These are phyloP conservation scores for Saccostrea glomerata DNA, from an alignment of 1,140 invertebrate species.

Conservation along the genomic window DNA sequence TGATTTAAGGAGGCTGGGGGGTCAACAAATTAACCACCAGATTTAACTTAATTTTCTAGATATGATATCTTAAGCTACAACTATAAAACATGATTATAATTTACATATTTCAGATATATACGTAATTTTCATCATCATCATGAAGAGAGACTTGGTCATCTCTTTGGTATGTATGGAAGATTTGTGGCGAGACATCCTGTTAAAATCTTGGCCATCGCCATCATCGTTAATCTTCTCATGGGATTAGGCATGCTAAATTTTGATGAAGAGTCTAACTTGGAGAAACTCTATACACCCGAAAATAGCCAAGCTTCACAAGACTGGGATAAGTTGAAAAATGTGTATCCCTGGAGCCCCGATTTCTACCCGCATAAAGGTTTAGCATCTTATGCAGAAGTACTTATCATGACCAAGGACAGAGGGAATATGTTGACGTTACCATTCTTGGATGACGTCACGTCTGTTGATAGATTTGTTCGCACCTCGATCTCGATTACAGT, in stretches of 20 bases:
- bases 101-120: not conserved
- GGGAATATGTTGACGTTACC: constrained; percentile 27
- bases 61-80: too few species aligned
- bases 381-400: constrained; percentile 25
- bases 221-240: constrained; percentile 34
- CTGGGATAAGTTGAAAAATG: not conserved
- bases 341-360: not conserved
- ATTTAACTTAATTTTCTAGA: too few species aligned
- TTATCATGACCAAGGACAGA: constrained; percentile 29
- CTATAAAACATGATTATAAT: too few species aligned
- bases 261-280: constrained; percentile 35
- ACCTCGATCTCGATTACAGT: not conserved
- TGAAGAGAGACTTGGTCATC: not conserved
- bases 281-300: constrained; percentile 39
- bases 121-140: not conserved
- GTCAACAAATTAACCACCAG: too few species aligned
- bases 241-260: constrained; percentile 41
- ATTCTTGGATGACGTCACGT: constrained; percentile 3
- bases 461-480: not conserved
- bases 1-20: too few species aligned
- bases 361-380: not conserved
- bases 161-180: constrained; percentile 45
- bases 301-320: constrained; percentile 47
- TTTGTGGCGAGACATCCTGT: constrained; percentile 42
- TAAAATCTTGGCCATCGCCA: constrained; percentile 30